Percentiles rank a stretch among this genome's conserved stretches.
Evolutionary conservation across 2,113 vertebrate species (phyloP).

Genomic region (Equus quagga): DNA sequence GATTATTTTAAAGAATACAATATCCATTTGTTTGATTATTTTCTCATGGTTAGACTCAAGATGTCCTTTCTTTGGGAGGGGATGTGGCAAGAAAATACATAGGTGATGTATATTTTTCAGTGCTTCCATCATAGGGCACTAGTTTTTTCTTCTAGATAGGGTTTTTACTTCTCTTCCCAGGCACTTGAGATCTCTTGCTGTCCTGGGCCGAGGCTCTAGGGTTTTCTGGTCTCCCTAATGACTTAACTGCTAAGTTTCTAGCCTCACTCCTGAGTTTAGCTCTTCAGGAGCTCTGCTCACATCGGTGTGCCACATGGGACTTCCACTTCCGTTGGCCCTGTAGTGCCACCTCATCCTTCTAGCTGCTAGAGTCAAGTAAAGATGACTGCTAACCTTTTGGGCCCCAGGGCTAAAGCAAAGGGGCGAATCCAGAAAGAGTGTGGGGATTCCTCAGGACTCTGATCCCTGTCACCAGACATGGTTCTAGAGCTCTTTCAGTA

Average conservation of each 20-base stretch:
- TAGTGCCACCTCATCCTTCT: neutral
- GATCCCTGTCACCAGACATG: neutral
- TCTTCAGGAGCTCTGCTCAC: neutral
- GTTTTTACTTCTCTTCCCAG: neutral
- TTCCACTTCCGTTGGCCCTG: neutral
- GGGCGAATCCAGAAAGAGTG: neutral
- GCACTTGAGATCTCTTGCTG: neutral
- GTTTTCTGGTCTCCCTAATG: neutral
- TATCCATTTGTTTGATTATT: neutral
- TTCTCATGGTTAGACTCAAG: neutral
- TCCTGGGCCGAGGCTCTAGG: too few relatives aligned
- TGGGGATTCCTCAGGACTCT: neutral
- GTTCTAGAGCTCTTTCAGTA: neutral
- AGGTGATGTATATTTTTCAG: neutral
- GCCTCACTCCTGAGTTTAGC: neutral
- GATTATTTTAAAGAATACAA: neutral
- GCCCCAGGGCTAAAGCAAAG: too few relatives aligned
- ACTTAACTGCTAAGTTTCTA: too few relatives aligned
- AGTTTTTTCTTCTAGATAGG: neutral
- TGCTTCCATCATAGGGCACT: neutral
- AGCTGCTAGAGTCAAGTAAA: neutral
- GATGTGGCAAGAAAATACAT: neutral
- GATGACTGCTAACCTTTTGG: neutral
- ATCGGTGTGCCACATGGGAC: rapidly evolving
- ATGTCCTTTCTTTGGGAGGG: neutral